Evolutionary conservation across 2,888 invertebrate genomes (phyloP), one percentile per base, ranked within the genome.

Genomic region (Tetragonula carbonaria): DNA sequence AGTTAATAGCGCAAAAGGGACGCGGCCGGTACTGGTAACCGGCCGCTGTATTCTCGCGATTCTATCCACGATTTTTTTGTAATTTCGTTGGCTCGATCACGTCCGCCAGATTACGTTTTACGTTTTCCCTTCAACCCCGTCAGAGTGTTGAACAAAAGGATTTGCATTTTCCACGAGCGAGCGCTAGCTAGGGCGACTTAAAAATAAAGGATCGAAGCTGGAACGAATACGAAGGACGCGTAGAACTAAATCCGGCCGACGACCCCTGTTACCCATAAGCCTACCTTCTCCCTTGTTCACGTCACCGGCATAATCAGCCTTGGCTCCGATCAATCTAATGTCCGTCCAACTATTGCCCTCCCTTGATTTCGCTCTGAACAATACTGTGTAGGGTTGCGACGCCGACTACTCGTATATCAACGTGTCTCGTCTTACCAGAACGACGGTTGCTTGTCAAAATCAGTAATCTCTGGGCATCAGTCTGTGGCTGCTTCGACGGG

Each of bases 241-340:
- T 59, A 73, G 86, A 87, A 82, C 83, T 84, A 87, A 91, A 92
- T 89, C 89, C 91, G 91, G 90, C 74, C 91, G 89, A 91, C 90
- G 92, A 92, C 91, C 92, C 86, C 89, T 86, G 87, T 89, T 86
- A 87, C 86, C 86, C 87, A 87, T 91, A 90, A 91, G 91, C 89
- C 89, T 88, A 84, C 90, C 88, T 84, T 74, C 90, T 86, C 89
- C 72, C 90, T 85, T 85, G 79, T 86, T 80, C 82, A 55, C 86
- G 88, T 90, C 91, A 87, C 90, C 90, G 85, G 85, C 89, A 89
- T 90, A 90, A 90, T 91, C 90, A 89, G 87, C 88, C 91, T 90
- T 87, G 88, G 86, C 91, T 88, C 85, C 91, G 91, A 92, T 91
- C 91, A 92, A 92, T 92, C 92, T 89, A 90, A 86, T 90, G 90